Base-by-base conservation (phyloP, 2,797 vertebrate genomes). In the Sardinella longiceps region DNA sequence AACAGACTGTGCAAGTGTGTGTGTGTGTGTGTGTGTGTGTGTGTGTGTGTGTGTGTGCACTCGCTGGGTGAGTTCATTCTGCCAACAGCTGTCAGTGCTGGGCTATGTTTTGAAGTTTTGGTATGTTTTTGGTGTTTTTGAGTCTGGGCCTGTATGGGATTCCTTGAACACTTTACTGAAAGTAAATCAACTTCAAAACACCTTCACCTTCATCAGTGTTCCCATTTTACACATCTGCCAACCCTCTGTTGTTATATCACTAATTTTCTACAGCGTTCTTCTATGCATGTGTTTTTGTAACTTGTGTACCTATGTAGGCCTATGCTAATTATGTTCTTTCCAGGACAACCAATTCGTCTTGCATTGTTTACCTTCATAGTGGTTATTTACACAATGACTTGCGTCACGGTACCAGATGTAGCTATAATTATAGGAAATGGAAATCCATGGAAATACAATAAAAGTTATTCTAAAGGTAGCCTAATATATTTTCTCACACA, bases 1-100 rank as follows among this genome's bases (percentile, higher is more conserved):
- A 39, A 11, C 6, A 77, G 33, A 33, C 1, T 33, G 5, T 28
- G n/a, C 23, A n/a, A n/a, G n/a, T n/a, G 7, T 63, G 60, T 60
- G 4, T 60, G 56, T 25, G 2, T 60, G 23, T 60, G 23, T 33
- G 63, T 70, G 11, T 70, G 63, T 66, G 28, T 66, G 46, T 23
- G 28, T 48, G 25, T 23, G 5, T 53, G 50, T 82, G 43, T 84
- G 56, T 80, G 23, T 50, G 15, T 74, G 53, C 18, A 30, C 23
- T 66, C 43, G 15, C 46, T 48, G 48, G 25, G 82, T 83, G 45
- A 51, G 30, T 50, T 50, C 28, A 51, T 30, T 50, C 60, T 83
- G 56, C n/a, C 56, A 45, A 7, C 82, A 25, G 18, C 56, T 66
- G 39, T 46, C 39, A 43, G 23, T 66, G 37, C 23, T 46, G 39